phyloP scores from a whole-genome alignment of 53 echinoderm and acorn worm genomes.

The Mesocentrotus franciscanus region DNA sequence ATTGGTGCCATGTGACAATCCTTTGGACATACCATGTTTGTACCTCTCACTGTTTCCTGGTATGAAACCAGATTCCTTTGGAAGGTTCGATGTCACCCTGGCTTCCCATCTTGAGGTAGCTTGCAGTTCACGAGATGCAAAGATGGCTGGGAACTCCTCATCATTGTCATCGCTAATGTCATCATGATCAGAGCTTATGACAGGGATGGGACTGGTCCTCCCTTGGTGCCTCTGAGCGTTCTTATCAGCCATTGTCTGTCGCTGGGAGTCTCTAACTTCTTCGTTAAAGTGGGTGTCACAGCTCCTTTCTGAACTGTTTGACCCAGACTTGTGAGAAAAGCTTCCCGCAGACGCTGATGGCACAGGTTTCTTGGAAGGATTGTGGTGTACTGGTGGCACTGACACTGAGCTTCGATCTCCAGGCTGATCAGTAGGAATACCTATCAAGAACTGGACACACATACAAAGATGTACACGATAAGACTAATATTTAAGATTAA shows the following conservation, averaged over 20 bases:
- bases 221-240: background rate
- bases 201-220: background rate
- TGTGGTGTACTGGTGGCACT: background rate
- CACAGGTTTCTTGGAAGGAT: background rate
- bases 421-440: background rate
- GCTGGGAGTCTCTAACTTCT: background rate
- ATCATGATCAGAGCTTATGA: constrained; percentile 17
- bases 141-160: constrained; percentile 5
- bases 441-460: constrained; percentile 19
- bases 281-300: background rate
- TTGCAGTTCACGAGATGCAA: background rate
- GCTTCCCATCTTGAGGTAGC: background rate
- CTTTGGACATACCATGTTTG: background rate
- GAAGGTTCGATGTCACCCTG: background rate
- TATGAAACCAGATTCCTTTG: constrained; percentile 18
- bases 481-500: background rate
- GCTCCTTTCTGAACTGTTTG: background rate
- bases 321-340: background rate
- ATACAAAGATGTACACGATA: background rate
- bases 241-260: background rate
- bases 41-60: background rate
- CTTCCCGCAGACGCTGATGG: constrained; percentile 1
- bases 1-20: background rate
- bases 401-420: background rate
- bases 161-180: background rate